Evolutionary conservation across 1,140 invertebrate genomes (phyloP).

Genomic region (Macrocentrus cingulum): DNA sequence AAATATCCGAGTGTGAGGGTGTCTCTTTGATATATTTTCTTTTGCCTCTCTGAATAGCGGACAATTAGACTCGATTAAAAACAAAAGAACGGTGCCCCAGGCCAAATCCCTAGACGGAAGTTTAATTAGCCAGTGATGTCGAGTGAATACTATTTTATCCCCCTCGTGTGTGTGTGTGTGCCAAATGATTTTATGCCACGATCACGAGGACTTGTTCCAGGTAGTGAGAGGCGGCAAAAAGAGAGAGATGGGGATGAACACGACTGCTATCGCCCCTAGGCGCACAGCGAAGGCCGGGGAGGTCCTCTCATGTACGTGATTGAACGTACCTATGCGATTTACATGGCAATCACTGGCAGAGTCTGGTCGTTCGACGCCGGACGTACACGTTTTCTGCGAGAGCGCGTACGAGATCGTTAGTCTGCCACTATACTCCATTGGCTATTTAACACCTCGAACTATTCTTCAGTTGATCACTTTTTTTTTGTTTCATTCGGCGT

Average conservation of each 20-base stretch:
- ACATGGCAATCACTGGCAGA: slow-evolving; percentile 50
- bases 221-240: slow-evolving; percentile 16
- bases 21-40: too few species aligned
- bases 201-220: slow-evolving; percentile 17
- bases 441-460: slow-evolving; percentile 19
- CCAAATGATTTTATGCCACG: slow-evolving; percentile 23
- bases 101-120: slow-evolving; percentile 16
- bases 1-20: too few species aligned
- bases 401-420: slow-evolving; percentile 50
- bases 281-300: slow-evolving; percentile 40
- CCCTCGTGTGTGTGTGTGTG: slow-evolving; percentile 10
- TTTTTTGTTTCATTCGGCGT: not conserved
- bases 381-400: slow-evolving; percentile 10
- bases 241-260: slow-evolving; percentile 12
- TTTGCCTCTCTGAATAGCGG: not conserved
- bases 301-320: slow-evolving; percentile 43
- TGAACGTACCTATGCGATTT: slow-evolving; percentile 50
- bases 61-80: not conserved
- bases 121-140: slow-evolving; percentile 20
- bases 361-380: slow-evolving; percentile 14
- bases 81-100: not conserved
- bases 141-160: slow-evolving; percentile 5
- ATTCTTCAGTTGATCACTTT: too few species aligned
- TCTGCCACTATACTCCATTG: slow-evolving; percentile 15
- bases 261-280: slow-evolving; percentile 17